Base-by-base conservation (phyloP, 64 coral and sea anemone species). In the Stichodactyla helianthus region DNA sequence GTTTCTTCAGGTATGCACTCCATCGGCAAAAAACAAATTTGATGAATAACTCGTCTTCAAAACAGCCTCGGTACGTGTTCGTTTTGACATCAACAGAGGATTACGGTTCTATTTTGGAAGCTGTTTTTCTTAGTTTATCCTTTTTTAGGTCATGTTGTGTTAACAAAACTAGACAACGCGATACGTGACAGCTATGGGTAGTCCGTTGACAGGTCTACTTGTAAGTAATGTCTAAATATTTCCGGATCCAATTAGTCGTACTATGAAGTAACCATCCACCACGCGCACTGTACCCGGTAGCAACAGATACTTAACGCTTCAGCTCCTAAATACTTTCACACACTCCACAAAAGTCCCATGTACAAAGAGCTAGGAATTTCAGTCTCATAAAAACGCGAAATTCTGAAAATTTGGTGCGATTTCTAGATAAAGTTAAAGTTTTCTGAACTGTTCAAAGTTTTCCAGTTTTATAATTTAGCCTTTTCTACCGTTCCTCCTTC, bases 141-240 rank as follows among this genome's bases (percentile, higher is more conserved):
- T 74, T 74, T 31, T 74, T 74, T 74, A 74, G 68, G 68, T 74
- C 68, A 74, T 74, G 68, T 74, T 74, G 68, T 74, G 68, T 74
- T 74, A 74, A 74, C 68, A 74, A 74, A 71, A 74, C 23, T 74
- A 74, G 68, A 74, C 68, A 74, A 12, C 68, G 25, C 68, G 68
- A 74, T 74, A n/a, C 68, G 68, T 74, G 68, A 74, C 68, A 23
- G 68, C 10, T 23, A 27, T 31, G 8, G 22, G 26, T 31, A 26
- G n/a, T 25, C 26, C 68, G 68, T 28, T 74, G 68, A 74, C 68
- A 74, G 68, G 26, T 74, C 23, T 74, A 74, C 68, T 74, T 74
- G 68, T 74, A 74, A 74, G 68, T 74, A 74, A 74, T 74, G 68
- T 31, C 68, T 74, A 74, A 74, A 35, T 31, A 74, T 74, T 74